Conservation (phyloP, 2,113 vertebrate genomes). For the Ploceus nigricollis region DNA sequence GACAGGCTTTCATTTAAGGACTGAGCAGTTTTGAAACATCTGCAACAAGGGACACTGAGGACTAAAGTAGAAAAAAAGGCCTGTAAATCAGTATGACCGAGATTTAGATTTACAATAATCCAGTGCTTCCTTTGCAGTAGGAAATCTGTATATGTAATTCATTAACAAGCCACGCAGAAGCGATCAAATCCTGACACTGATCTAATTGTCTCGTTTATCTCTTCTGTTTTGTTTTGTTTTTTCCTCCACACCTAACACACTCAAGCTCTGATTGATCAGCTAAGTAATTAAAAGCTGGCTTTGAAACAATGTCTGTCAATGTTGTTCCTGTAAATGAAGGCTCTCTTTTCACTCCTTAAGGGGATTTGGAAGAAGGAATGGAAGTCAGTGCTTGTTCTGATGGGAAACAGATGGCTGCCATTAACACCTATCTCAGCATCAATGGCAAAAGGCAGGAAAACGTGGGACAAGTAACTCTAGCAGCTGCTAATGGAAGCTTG, state of each 20-base stretch:
- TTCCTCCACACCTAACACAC: neutral
- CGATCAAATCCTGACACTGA: neutral
- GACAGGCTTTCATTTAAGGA: neutral
- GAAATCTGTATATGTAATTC: neutral
- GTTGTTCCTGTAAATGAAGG: neutral
- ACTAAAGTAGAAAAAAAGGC: neutral
- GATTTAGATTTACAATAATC: neutral
- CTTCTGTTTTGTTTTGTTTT: neutral
- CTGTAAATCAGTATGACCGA: neutral
- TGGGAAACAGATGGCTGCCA: neutral
- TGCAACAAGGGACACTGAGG: neutral
- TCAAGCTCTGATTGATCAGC: neutral
- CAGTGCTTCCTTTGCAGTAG: neutral
- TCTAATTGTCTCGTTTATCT: neutral
- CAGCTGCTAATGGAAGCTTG: conserved; percentile 71
- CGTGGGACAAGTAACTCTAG: conserved; percentile 63
- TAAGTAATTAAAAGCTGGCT: neutral
- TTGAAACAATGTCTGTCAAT: neutral
- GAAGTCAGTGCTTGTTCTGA: conserved; percentile 65
- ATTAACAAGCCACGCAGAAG: neutral
- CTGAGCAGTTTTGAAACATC: neutral
- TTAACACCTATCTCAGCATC: conserved; percentile 63
- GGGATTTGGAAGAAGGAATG: conserved; percentile 69
- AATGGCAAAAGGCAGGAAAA: conserved; percentile 24
- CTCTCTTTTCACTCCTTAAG: conserved; percentile 1